These are phyloP conservation scores for Andinoacara biseriatus DNA, from an alignment of 2,113 vertebrate genomes.

Conservation along the genomic window DNA sequence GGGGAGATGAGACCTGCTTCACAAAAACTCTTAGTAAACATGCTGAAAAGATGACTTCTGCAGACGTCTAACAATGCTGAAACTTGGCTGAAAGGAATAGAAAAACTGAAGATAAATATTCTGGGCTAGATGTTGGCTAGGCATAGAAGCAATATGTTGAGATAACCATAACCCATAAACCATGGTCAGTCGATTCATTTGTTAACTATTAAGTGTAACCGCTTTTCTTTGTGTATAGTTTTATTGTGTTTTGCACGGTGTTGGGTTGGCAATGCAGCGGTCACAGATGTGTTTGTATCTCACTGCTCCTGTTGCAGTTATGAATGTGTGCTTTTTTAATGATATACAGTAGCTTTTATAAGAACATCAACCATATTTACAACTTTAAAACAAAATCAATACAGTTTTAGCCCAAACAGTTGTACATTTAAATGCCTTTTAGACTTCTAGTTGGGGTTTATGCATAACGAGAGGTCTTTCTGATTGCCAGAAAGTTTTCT, in stretches of 20 bases:
- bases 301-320: too few relatives aligned
- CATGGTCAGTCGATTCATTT: not conserved
- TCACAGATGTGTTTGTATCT: not conserved
- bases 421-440: too few relatives aligned
- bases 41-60: not conserved
- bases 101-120: not conserved
- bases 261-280: not conserved
- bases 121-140: too few relatives aligned
- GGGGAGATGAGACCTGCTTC: not conserved
- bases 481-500: too few relatives aligned
- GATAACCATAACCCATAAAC: fast-evolving
- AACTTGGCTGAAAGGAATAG: not conserved
- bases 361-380: too few relatives aligned
- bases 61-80: fast-evolving
- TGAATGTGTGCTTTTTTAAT: too few relatives aligned
- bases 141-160: not conserved
- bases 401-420: too few relatives aligned
- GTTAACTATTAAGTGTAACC: not conserved
- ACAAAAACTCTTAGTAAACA: not conserved
- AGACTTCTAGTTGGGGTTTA: too few relatives aligned
- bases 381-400: too few relatives aligned
- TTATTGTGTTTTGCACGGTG: not conserved
- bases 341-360: too few relatives aligned
- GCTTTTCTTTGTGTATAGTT: not conserved
- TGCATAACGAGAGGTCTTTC: too few relatives aligned